Conservation (phyloP, 2,797 vertebrate genomes). For the Alfaro cultratus region DNA sequence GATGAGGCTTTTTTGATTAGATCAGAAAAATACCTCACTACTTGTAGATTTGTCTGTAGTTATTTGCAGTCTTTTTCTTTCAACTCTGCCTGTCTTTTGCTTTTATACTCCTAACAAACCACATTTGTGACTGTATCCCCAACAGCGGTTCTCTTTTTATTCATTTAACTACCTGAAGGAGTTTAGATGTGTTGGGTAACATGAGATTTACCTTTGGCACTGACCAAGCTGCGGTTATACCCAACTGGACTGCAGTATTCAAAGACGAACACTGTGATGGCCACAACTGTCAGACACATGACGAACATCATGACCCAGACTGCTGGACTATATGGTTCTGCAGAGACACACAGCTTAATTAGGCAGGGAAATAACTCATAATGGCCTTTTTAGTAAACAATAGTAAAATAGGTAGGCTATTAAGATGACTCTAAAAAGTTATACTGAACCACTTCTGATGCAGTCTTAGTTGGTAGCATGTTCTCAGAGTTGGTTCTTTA, state of each 20-base stretch:
- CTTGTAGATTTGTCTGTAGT: not conserved
- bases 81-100: not conserved
- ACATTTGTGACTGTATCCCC: not conserved
- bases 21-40: not conserved
- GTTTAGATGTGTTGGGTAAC: not conserved
- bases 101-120: not conserved
- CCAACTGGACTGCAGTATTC: constrained; percentile 98
- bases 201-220: constrained; percentile 88
- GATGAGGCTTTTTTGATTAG: not conserved
- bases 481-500: constrained; percentile 60
- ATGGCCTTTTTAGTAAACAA: not conserved
- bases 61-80: not conserved
- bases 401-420: not conserved
- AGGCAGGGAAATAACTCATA: not conserved
- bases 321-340: constrained; percentile 94
- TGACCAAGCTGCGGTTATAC: constrained; percentile 94
- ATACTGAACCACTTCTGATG: not conserved
- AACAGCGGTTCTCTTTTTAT: not conserved
- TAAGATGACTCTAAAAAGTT: not conserved
- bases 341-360: not conserved
- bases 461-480: not conserved
- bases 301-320: constrained; percentile 99
- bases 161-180: not conserved
- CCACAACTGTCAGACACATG: constrained; percentile 98
- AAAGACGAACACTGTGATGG: constrained; percentile 94